Base-by-base conservation (phyloP, 2,888 invertebrate species). In the Gastracanthus pulcherrimus region DNA sequence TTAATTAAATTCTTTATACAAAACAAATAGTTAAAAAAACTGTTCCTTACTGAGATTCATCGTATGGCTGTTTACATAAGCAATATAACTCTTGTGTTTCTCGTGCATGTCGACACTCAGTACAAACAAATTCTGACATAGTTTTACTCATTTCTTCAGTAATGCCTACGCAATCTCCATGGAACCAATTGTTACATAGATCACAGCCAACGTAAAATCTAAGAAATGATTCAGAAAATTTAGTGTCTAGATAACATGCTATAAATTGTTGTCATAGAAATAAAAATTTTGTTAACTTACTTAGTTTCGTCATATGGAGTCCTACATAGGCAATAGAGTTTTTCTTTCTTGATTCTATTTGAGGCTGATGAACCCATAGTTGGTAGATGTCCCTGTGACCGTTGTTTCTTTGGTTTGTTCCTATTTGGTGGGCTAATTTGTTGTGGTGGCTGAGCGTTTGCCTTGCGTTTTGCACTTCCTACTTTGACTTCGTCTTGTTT, bases 131-230 rank as follows among this genome's bases (percentile, higher is more conserved):
- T 90, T 98, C 97, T 67, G 97, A 97, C 92, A 99, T 94, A 34
- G 95, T 94, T 91, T 97, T 96, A 83, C 98, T 98, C 93, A 96
- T 96, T 90, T 96, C 96, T 92, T 98, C 98, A 0, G 97, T 97
- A 82, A 99, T 97, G 62, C 96, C 97, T 13, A 99, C 98, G 91
- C 99, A 99, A 86, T 97, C 96, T 0, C 98, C 98, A 91, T 99
- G 99, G 94, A 98, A 99, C 99, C 99, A 99, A 92, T 98, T 98
- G 89, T 97, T 97, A 92, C 99, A 99, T 88, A 98, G 93, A 92
- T 99, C 98, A 92, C 99, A 99, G 81, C 98, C 98, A 85, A 99
- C 97, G 92, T 99, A 99, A 92, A 99, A 99, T 91, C 97, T 97
- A 51, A 75, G 23, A 60, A 34, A 55, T 7, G 16, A 51, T 2